Conservation (phyloP, 2,888 invertebrate species). For the Leptura quadrifasciata region DNA sequence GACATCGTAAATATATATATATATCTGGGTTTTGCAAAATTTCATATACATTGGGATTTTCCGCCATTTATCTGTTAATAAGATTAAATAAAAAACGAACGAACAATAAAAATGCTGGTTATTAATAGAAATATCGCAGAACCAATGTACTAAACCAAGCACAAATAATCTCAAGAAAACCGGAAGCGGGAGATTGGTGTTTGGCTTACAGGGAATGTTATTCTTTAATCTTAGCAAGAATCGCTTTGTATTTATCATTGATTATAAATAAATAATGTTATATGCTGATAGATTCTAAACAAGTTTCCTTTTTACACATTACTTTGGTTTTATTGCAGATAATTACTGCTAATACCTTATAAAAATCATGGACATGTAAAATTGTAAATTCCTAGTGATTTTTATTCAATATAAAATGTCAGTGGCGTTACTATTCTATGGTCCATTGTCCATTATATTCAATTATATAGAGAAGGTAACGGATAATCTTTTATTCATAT, state of each 20-base stretch:
- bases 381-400: neutral
- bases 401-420: neutral
- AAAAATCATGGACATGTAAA: conserved; percentile 24
- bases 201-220: conserved; percentile 17
- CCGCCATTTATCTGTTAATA: neutral
- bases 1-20: too few species aligned
- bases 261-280: conserved; percentile 22
- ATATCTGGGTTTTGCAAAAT: too few species aligned
- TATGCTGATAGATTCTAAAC: conserved; percentile 25
- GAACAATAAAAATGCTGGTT: neutral
- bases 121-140: neutral
- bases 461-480: too few species aligned
- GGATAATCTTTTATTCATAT: too few species aligned
- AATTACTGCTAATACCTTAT: neutral
- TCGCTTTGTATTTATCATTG: conserved; percentile 27
- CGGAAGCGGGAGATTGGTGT: conserved; percentile 16
- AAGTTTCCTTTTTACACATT: conserved; percentile 35
- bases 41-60: too few species aligned
- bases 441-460: too few species aligned
- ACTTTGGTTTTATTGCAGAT: conserved; percentile 16
- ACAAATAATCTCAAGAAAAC: conserved; percentile 13
- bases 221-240: conserved; percentile 9
- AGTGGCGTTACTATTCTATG: neutral
- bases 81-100: neutral
- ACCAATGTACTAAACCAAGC: neutral